phyloP scores from a whole-genome alignment of 1,140 invertebrate species.

The Neotoxoptera formosana region DNA sequence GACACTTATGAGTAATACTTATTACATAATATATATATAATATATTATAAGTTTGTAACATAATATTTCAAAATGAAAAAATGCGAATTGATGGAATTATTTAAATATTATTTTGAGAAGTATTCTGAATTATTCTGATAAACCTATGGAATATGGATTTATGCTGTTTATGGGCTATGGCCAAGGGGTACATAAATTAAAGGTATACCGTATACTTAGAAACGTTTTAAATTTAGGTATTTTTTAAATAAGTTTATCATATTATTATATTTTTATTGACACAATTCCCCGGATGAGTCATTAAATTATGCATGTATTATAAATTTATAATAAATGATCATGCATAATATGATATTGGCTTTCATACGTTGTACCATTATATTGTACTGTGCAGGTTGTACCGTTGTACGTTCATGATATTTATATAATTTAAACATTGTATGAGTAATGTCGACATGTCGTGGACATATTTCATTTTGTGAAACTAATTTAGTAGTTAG shows the following conservation, averaged over 20 bases:
- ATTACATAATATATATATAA: no score
- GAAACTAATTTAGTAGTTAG: neutral
- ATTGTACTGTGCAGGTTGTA: no score
- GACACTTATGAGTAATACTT: no score
- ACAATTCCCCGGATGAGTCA: neutral
- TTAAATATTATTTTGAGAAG: no score
- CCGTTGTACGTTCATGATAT: neutral
- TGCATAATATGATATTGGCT: neutral
- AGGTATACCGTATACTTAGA: no score
- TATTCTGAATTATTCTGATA: no score
- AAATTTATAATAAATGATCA: neutral
- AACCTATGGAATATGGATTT: no score
- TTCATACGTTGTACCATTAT: neutral
- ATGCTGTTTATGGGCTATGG: no score
- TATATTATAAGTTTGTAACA: no score
- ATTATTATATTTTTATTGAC: neutral
- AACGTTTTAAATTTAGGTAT: neutral
- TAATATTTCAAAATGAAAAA: no score
- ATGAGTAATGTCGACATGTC: neutral
- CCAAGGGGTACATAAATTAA: no score
- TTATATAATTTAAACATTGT: neutral
- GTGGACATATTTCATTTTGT: neutral
- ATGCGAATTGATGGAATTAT: no score
- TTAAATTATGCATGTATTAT: neutral
- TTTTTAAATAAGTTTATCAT: neutral